Percentiles rank a stretch among this genome's conserved stretches.
phyloP scores from a whole-genome alignment of 2,797 vertebrate species.

The Phrynocephalus vlangalii region DNA sequence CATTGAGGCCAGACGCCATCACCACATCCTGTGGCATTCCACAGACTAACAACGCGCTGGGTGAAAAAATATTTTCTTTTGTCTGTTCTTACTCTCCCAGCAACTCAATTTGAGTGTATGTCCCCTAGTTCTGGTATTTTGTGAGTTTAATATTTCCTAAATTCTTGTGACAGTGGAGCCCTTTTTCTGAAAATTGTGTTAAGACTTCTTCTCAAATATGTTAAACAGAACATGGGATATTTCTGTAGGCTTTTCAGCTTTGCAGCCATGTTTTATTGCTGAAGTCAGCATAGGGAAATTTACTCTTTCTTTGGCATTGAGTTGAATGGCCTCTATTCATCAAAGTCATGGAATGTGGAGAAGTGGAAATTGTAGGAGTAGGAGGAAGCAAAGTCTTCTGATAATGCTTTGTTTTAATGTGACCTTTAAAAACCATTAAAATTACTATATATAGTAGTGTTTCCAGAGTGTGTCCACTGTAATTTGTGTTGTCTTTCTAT shows the following conservation, averaged over 20 bases:
- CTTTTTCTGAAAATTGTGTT: background rate
- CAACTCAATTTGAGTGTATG: no score
- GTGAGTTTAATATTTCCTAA: background rate
- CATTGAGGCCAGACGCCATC: no score
- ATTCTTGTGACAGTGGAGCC: background rate
- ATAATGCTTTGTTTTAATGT: slow-evolving; percentile 27
- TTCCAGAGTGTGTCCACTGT: slow-evolving; percentile 7
- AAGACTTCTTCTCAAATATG: background rate
- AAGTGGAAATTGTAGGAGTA: background rate
- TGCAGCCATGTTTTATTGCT: background rate
- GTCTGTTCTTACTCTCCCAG: no score
- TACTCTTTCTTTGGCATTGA: background rate
- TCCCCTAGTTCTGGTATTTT: no score
- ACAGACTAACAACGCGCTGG: no score
- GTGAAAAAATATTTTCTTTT: no score
- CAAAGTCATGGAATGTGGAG: background rate
- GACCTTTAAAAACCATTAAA: slow-evolving; percentile 22
- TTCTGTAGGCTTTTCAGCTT: background rate
- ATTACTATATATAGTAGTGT: background rate
- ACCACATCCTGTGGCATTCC: no score
- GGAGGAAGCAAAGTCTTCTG: background rate
- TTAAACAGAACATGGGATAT: background rate
- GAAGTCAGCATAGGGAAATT: slow-evolving; percentile 2
- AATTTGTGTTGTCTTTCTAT: background rate
- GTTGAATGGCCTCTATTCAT: slow-evolving; percentile 1